These are phyloP conservation scores for Mnemiopsis leidyi DNA, from an alignment of 37 sponge, comb jelly and placozoan genomes.

Conservation along the genomic window DNA sequence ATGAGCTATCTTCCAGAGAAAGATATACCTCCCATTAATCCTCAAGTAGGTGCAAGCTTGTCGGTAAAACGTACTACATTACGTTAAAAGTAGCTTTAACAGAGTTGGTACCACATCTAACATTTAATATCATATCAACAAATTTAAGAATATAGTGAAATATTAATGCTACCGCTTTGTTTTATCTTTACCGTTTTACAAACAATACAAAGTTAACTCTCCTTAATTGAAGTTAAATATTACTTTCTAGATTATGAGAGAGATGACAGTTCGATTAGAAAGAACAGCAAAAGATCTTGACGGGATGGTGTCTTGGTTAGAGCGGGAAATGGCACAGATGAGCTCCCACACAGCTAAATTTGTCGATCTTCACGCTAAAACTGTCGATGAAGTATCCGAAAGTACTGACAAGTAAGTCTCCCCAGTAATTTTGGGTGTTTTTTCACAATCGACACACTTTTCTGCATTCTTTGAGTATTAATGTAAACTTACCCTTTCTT, in stretches of 20 bases:
- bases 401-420: background rate
- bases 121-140: too few species aligned
- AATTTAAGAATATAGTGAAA: too few species aligned
- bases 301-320: constrained; percentile 17
- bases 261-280: background rate
- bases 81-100: too few species aligned
- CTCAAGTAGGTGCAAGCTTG: too few species aligned
- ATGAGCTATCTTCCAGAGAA: background rate
- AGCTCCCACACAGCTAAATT: background rate
- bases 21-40: background rate
- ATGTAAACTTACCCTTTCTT: background rate
- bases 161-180: too few species aligned
- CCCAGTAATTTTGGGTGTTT: too few species aligned
- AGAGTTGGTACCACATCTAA: too few species aligned
- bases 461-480: background rate
- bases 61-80: too few species aligned
- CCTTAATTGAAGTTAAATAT: too few species aligned
- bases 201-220: too few species aligned
- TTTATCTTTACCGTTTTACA: too few species aligned
- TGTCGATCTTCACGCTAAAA: background rate
- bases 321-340: background rate
- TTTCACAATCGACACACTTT: too few species aligned
- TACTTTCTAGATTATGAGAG: constrained; percentile 10
- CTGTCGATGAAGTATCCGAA: background rate
- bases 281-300: background rate